phyloP scores from a whole-genome alignment of 1,140 invertebrate genomes.

The Bacillus rossius region DNA sequence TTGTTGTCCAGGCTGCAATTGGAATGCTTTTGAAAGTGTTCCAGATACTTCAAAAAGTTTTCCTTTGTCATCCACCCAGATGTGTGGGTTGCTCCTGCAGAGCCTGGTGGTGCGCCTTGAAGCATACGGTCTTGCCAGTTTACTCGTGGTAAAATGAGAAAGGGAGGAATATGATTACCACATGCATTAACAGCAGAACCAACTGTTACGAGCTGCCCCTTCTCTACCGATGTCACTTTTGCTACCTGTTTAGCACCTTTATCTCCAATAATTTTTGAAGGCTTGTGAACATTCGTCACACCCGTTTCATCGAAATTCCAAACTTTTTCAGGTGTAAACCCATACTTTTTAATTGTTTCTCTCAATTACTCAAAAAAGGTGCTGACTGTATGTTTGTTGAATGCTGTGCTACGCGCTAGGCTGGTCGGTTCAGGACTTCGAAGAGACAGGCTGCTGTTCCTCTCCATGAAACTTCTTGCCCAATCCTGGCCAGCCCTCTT shows the following conservation, averaged over 20 bases:
- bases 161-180: constrained; percentile 20
- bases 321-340: constrained; percentile 26
- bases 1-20: constrained; percentile 5
- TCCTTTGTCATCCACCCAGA: constrained; percentile 17
- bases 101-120: constrained; percentile 7
- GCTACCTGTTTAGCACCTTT: constrained; percentile 37
- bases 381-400: constrained; percentile 41
- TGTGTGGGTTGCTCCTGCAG: constrained; percentile 4
- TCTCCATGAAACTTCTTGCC: constrained; percentile 15
- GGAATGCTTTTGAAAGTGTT: constrained; percentile 10
- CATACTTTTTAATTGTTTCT: constrained; percentile 17
- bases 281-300: constrained; percentile 42
- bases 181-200: constrained; percentile 22
- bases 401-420: constrained; percentile 37
- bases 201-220: constrained; percentile 39
- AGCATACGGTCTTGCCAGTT: constrained; percentile 9
- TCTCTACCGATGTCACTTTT: constrained; percentile 35
- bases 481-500: background rate
- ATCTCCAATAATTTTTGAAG: constrained; percentile 35
- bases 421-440: constrained; percentile 40
- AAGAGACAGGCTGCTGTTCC: constrained; percentile 35
- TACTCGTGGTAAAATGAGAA: constrained; percentile 30
- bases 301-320: constrained; percentile 43
- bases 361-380: constrained; percentile 37
- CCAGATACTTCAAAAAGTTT: constrained; percentile 13